These are phyloP conservation scores for Stictonetta naevosa DNA, from an alignment of 2,113 vertebrate genomes.

Conservation along the genomic window DNA sequence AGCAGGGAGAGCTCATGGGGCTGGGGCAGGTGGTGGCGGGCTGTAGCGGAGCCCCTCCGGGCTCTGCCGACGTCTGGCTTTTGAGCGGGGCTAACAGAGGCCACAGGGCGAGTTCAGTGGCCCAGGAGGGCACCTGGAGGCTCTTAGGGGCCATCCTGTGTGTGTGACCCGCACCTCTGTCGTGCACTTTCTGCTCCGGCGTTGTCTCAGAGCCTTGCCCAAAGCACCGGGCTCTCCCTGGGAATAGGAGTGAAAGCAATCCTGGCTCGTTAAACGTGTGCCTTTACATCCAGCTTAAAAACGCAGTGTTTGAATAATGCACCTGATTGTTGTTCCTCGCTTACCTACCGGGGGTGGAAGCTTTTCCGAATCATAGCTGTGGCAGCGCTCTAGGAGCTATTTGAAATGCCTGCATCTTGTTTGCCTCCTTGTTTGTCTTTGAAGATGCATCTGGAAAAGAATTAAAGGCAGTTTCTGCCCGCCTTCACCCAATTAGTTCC, in stretches of 20 bases:
- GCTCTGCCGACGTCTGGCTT: background rate
- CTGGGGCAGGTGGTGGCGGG: no score
- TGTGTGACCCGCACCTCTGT: background rate
- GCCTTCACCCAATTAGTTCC: conserved; percentile 36
- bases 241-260: background rate
- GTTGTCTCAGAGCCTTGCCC: background rate
- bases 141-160: background rate
- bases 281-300: background rate
- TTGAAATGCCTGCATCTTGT: conserved; percentile 2
- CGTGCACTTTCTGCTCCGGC: background rate
- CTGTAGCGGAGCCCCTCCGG: background rate
- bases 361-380: background rate
- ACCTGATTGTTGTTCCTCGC: background rate
- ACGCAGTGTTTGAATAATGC: no score
- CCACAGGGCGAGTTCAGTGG: conserved; percentile 19
- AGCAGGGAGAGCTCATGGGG: background rate
- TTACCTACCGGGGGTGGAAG: background rate
- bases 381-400: background rate
- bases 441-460: conserved; percentile 40
- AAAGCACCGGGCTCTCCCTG: background rate
- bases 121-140: conserved; percentile 34
- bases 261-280: rapidly evolving
- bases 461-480: background rate
- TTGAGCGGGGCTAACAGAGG: background rate
- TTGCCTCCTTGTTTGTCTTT: background rate